Base-by-base conservation (phyloP, 2,113 vertebrate species). In the Ivindomyrus marchei region DNA sequence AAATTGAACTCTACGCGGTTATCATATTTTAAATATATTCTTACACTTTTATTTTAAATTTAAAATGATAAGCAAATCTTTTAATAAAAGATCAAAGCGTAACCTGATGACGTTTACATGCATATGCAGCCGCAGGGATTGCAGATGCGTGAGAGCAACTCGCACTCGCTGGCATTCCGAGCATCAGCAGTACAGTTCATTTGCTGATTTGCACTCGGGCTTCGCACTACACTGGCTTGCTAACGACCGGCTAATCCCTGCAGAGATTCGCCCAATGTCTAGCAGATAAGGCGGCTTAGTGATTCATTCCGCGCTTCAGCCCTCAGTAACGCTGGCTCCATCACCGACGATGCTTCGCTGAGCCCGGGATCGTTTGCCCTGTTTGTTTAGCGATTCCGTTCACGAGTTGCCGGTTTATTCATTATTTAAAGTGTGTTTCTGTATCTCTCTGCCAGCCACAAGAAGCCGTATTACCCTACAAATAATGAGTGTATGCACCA, bases 361-460 rank as follows among this genome's bases (percentile, higher is more conserved):
- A 85, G 21, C 83, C 42, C 9, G 8, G 9, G 42, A 47, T 47
- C 83, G 21, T 85, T 47, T 19, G 42, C 77, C 77, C 19, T 17
- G 36, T 83, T 83, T 85, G 39, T 47, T 47, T 85, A 85, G 83
- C 45, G 21, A 46, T 85, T 47, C 83, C 24, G 39, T 47, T 21
- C 42, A 85, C 83, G 42, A 46, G 21, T 85, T 85, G 24, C 19
- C 83, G 74, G 74, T 47, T 47, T 85, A 85, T 85, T 47, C 83
- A 85, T 80, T 80, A 80, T 80, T 80, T 80, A 80, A 80, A 80
- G 36, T 13, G 83, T 85, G 45, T 47, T 85, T 46, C 83, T 47
- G 83, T 46, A 24, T 39, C 83, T n/a, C 24, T 85, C 83, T 47
- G 45, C 83, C 83, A 46, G 45, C 45, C 39, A n/a, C 83, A 85